Evolutionary conservation across 1,140 invertebrate species (phyloP), one percentile per base, ranked within the genome.

Genomic region (Agrypnia vestita): DNA sequence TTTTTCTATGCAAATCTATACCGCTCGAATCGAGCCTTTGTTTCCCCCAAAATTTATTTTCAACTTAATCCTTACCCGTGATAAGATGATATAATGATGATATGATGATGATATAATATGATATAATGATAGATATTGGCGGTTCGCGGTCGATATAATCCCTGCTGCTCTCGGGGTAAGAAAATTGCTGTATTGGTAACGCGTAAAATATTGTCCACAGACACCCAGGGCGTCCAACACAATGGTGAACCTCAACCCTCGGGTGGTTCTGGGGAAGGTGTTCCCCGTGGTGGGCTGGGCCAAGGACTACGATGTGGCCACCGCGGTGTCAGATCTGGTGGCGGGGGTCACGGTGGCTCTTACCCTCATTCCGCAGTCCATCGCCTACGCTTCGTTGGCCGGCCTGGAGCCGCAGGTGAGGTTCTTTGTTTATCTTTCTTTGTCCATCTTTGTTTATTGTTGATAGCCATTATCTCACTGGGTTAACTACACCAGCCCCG

Each of bases 331-430:
- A 7, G 95, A 96, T 88, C 85, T 96, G 49, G 92, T 97, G 44
- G 96, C 96, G 12, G 97, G 97, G 43, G 90, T 97, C 19, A 97
- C 96, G 0, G 93, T 97, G 10, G 95, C 94, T 3, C 88, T 96
- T 19, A 95, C 94, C 4, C 90, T 95, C 25, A 95, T 94, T 83
- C 94, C 94, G 1, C 93, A 96, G 89, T 93, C 93, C 10, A 93
- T 96, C 77, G 95, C 94, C 0, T 96, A 96, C 85, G 94, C 95
- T 44, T 92, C 92, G 72, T 88, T 96, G 62, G 95, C 95, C 3
- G 93, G 93, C 78, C 88, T 96, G 25, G 91, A 91, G 82, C 92
- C 93, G 25, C 92, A 94, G 90, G 94, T 95, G 86, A 74, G 56
- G 8, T 1, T 4, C 49, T 9, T 51, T 51, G n/a, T n/a, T n/a